Percentiles rank a stretch among this genome's conserved stretches.
Conservation (phyloP, 2,113 vertebrate species). For the Albula goreensis region DNA sequence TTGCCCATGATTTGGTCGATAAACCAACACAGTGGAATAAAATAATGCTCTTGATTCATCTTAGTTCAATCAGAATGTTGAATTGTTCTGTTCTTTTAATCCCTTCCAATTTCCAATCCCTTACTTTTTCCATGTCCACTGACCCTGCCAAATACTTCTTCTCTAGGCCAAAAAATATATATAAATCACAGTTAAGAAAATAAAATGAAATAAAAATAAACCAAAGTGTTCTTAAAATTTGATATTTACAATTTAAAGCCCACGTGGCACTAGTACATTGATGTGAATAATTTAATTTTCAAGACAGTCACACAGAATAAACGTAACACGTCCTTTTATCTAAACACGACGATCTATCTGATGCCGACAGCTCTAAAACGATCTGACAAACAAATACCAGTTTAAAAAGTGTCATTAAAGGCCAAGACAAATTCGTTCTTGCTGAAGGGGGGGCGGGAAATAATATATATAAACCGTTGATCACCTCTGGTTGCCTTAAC, state of each 20-base stretch:
- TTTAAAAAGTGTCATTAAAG: conserved; percentile 95
- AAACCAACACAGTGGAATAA: neutral
- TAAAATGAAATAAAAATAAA: conserved; percentile 65
- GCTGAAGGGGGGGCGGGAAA: conserved; percentile 73
- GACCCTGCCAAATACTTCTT: conserved; percentile 54
- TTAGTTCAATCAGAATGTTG: neutral
- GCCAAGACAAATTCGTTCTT: conserved; percentile 98
- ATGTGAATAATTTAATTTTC: conserved; percentile 85
- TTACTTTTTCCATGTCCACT: conserved; percentile 43
- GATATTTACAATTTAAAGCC: conserved; percentile 72
- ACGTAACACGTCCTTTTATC: conserved; percentile 90
- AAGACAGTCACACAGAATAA: conserved; percentile 76
- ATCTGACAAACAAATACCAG: conserved; percentile 96
- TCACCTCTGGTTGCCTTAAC: conserved; percentile 97
- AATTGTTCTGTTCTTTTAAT: neutral
- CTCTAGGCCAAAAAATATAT: neutral
- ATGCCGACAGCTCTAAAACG: conserved; percentile 90
- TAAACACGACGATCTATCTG: conserved; percentile 83
- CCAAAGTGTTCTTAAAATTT: conserved; percentile 71
- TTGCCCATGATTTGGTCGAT: neutral
- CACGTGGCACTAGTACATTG: conserved; percentile 79
- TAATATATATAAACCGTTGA: conserved; percentile 81
- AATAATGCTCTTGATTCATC: neutral
- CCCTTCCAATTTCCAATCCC: neutral
- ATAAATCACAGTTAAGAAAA: conserved; percentile 36